Conservation (phyloP, 2,888 invertebrate species). For the Drosophila atripex region DNA sequence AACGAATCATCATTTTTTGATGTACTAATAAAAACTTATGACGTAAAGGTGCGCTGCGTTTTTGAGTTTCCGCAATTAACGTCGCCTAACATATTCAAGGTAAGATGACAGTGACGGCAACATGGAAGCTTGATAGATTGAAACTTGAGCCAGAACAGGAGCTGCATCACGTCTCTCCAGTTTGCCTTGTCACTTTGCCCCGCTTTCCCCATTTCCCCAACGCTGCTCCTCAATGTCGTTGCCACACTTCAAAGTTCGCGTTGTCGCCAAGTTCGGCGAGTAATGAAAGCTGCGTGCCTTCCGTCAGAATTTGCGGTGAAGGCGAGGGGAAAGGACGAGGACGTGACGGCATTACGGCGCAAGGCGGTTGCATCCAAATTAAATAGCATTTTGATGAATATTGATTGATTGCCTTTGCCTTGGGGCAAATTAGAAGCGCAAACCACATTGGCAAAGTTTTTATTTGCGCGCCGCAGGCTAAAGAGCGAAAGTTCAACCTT, state of each 20-base stretch:
- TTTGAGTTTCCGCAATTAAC: slow-evolving; percentile 34
- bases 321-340: slow-evolving; percentile 10
- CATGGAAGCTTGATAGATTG: slow-evolving; percentile 43
- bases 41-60: neutral
- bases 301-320: slow-evolving; percentile 8
- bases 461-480: slow-evolving; percentile 32
- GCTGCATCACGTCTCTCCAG: slow-evolving; percentile 49
- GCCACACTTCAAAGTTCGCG: slow-evolving; percentile 65
- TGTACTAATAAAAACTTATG: slow-evolving; percentile 17
- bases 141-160: slow-evolving; percentile 28
- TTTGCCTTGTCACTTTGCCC: slow-evolving; percentile 40
- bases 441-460: slow-evolving; percentile 46
- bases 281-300: slow-evolving; percentile 50
- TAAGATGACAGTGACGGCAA: slow-evolving; percentile 12
- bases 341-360: slow-evolving; percentile 38
- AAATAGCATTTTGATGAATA: slow-evolving; percentile 78
- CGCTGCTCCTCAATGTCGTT: slow-evolving; percentile 38
- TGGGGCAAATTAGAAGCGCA: slow-evolving; percentile 53
- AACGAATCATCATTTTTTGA: slow-evolving; percentile 54
- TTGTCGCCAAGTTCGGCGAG: slow-evolving; percentile 58
- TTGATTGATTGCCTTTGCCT: slow-evolving; percentile 73
- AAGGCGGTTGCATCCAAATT: slow-evolving; percentile 68
- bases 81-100: slow-evolving; percentile 10
- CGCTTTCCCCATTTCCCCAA: neutral
- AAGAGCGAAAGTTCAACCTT: slow-evolving; percentile 40